These are phyloP conservation scores for Panurus biarmicus DNA, from an alignment of 2,113 vertebrate genomes.

Conservation along the genomic window DNA sequence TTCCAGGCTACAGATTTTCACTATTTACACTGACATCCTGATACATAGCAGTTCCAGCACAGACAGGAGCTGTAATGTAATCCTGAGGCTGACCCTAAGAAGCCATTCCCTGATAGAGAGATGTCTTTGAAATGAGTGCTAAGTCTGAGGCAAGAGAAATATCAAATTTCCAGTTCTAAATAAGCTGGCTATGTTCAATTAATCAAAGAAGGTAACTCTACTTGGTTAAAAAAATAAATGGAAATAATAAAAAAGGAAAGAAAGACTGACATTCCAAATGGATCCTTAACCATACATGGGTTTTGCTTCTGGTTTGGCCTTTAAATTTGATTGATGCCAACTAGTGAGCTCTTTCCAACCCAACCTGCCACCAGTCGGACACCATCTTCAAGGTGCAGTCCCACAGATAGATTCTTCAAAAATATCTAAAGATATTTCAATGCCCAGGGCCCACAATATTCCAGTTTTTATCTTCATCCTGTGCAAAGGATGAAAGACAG, in stretches of 20 bases:
- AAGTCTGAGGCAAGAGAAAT: neutral
- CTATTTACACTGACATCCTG: neutral
- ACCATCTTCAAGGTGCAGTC: neutral
- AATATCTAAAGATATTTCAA: neutral
- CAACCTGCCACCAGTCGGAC: neutral
- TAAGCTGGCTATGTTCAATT: neutral
- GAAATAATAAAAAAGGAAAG: accelerated
- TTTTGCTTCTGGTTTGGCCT: neutral
- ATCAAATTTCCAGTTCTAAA: neutral
- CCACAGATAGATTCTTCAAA: neutral
- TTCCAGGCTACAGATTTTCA: neutral
- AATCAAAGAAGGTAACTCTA: neutral
- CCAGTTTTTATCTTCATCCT: neutral
- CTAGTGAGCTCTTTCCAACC: neutral
- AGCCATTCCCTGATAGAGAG: neutral
- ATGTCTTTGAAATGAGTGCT: neutral
- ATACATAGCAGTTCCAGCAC: neutral
- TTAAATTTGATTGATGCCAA: neutral
- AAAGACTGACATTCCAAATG: neutral
- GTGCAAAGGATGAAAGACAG: too few relatives aligned
- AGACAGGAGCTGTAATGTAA: neutral
- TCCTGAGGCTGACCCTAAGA: neutral
- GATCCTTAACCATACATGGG: neutral
- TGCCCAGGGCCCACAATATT: neutral
- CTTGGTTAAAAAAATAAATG: neutral